Conservation (phyloP, 1,140 invertebrate genomes). For the Bradynema listronoti region DNA sequence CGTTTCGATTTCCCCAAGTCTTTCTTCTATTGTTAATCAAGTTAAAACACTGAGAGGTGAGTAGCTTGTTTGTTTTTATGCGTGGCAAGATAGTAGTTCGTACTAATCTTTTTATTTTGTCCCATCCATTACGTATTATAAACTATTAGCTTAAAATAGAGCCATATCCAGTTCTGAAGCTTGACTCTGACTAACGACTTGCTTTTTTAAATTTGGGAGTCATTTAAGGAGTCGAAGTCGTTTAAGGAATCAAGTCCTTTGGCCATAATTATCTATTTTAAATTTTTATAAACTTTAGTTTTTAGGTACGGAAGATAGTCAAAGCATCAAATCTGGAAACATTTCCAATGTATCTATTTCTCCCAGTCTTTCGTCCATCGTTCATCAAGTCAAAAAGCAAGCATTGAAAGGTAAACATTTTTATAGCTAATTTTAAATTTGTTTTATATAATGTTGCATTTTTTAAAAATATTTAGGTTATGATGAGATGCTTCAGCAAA, state of each 20-base stretch:
- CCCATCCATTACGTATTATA: too few species aligned
- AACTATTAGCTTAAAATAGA: too few species aligned
- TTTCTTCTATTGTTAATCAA: conserved; percentile 46
- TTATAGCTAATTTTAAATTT: not conserved
- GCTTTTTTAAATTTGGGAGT: too few species aligned
- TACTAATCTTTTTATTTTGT: too few species aligned
- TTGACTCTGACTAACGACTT: too few species aligned
- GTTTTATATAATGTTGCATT: conserved; percentile 8
- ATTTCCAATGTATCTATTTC: conserved; percentile 19
- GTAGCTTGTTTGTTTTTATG: too few species aligned
- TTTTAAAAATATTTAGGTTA: conserved; percentile 34
- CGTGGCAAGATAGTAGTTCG: too few species aligned
- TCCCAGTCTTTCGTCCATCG: conserved; percentile 42
- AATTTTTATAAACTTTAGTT: conserved; percentile 23
- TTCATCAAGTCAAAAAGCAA: conserved; percentile 45
- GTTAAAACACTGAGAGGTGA: conserved; percentile 43
- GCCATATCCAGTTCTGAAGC: too few species aligned
- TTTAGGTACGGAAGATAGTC: conserved; percentile 10
- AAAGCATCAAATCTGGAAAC: conserved; percentile 12
- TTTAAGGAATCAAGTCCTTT: too few species aligned
- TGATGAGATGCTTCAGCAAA: conserved; percentile 38
- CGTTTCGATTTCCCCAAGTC: conserved; percentile 35
- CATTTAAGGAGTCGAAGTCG: too few species aligned
- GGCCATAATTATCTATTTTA: too few species aligned
- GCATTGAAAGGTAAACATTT: conserved; percentile 39